Evolutionary conservation across 2,797 vertebrate genomes (phyloP), one percentile per base, ranked within the genome.

Genomic region (Melanotaenia nigrans): DNA sequence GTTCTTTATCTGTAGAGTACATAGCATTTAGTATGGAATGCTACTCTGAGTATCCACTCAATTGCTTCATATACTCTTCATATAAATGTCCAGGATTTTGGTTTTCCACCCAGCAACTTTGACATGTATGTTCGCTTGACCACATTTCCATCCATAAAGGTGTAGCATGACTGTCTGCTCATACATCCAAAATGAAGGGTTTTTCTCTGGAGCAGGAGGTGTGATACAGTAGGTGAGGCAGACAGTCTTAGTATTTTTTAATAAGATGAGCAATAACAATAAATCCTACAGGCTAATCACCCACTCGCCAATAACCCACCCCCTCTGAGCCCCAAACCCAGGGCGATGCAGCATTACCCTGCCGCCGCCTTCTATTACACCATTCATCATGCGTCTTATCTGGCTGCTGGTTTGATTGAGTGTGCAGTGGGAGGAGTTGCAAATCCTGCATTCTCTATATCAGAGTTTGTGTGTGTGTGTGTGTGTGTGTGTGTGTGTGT

Each of bases 331-430:
- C 33, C 77, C 65, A 77, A 90, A 89, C 88, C 77, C 79, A 65
- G 71, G 90, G 87, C 85, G 73, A 74, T 82, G 87, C 81, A 65
- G 87, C 89, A 90, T 93, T 90, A 91, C 87, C 80, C 82, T 61
- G 87, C 86, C 62, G 77, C 89, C 73, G 84, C 84, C 85, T 90
- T 84, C 91, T 88, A 93, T 92, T 90, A 93, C 84, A 3, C 90
- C 86, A 94, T 94, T 88, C 90, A 93, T 94, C 92, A 94, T 85
- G 82, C 68, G 81, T 89, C 87, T 91, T 93, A 93, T 93, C 89
- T 90, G 87, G 69, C 72, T 49, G 61, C 67, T 22, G 73, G 59
- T 89, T 88, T 92, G 90, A 91, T 89, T 85, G 86, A 91, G 88
- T 91, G 82, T 82, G 85, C 79, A 72, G 56, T 59, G 61, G 81